Percentiles rank a stretch among this genome's conserved stretches.
Conservation (phyloP, 2,888 invertebrate species). For the Limnephilus auricula region DNA sequence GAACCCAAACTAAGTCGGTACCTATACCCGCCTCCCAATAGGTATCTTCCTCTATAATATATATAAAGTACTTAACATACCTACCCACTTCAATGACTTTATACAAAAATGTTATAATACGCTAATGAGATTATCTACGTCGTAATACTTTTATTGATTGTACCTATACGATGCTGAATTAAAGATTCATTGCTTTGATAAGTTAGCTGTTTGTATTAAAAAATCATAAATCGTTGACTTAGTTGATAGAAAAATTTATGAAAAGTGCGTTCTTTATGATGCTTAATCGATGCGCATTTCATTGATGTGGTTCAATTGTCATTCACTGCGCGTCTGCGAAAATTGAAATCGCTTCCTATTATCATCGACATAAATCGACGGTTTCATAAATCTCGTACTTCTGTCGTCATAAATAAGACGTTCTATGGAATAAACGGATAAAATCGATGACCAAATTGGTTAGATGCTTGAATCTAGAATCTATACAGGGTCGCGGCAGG, state of each 20-base stretch:
- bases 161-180: background rate
- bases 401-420: background rate
- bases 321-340: background rate
- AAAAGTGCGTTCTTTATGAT: background rate
- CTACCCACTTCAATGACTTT: background rate
- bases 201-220: too few species aligned
- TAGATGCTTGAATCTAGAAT: conserved; percentile 13
- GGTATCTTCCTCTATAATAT: too few species aligned
- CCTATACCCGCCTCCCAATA: too few species aligned
- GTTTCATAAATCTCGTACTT: background rate
- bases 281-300: background rate
- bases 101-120: background rate
- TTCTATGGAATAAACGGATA: background rate
- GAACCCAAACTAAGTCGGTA: too few species aligned
- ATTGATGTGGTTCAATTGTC: background rate
- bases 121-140: background rate
- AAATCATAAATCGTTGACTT: background rate
- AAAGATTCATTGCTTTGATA: background rate
- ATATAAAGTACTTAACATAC: too few species aligned
- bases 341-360: background rate
- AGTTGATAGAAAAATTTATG: background rate
- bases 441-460: conserved; percentile 32
- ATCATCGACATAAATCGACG: background rate
- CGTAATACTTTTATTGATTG: background rate
- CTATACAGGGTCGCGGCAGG: conserved; percentile 39